Evolutionary conservation across 2,797 vertebrate genomes (phyloP).

Genomic region (Poeciliopsis gracilis): DNA sequence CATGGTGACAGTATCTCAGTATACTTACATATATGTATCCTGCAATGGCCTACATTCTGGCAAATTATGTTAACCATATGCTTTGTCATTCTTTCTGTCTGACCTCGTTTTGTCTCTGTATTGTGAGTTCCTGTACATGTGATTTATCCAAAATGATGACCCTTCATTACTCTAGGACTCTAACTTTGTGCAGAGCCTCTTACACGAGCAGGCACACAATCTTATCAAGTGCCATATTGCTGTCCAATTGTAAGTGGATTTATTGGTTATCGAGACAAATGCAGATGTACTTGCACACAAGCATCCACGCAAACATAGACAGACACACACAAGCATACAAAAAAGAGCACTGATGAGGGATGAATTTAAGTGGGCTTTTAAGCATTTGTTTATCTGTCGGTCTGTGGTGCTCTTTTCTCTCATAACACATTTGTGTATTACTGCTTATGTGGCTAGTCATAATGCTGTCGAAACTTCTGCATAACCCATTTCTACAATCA

Average conservation of each 20-base stretch:
- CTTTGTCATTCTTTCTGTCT: neutral
- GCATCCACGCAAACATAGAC: neutral
- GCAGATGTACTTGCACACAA: neutral
- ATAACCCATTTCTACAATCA: neutral
- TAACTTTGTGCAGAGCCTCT: slow-evolving; percentile 36
- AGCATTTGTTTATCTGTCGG: slow-evolving; percentile 26
- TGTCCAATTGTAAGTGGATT: slow-evolving; percentile 47
- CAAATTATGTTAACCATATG: slow-evolving; percentile 22
- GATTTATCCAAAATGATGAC: slow-evolving; percentile 47
- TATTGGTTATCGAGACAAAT: slow-evolving; percentile 45
- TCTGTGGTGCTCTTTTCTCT: neutral
- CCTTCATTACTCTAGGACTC: slow-evolving; percentile 37
- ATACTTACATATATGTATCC: slow-evolving; percentile 41
- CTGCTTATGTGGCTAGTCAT: slow-evolving; percentile 24
- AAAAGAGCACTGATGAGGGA: neutral
- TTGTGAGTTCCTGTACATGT: slow-evolving; percentile 1
- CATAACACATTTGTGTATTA: slow-evolving; percentile 39
- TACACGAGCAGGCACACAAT: slow-evolving; percentile 13
- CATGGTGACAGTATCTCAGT: slow-evolving; percentile 40
- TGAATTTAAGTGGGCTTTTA: slow-evolving; percentile 58
- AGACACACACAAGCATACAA: neutral
- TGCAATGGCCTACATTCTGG: slow-evolving; percentile 26
- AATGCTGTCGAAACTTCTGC: neutral
- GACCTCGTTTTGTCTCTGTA: slow-evolving; percentile 21
- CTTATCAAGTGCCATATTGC: slow-evolving; percentile 7